Base-by-base conservation (phyloP, 2,113 vertebrate genomes). In the Lophotis ruficrista region DNA sequence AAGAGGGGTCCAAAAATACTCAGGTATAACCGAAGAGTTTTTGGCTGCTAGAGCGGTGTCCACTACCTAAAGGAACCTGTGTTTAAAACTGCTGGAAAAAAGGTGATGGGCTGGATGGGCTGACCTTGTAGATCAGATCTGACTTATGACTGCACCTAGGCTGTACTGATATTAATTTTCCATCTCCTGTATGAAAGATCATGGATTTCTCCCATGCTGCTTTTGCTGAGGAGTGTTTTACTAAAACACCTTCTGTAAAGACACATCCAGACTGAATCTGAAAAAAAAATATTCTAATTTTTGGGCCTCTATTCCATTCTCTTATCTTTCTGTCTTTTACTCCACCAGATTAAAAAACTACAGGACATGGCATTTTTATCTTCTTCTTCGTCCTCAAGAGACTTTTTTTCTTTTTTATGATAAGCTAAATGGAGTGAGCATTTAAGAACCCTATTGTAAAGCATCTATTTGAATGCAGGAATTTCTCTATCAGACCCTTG, bases 371-470 rank as follows among this genome's bases (percentile, higher is more conserved):
- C 66, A 65, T 84, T 96, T 94, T 96, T 93, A 90, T 96, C 88
- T 93, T 85, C 70, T 15, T 2, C 62, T 75, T 69, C 15, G 3
- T 89, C 68, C 76, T 89, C 73, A 72, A 93, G 83, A 87, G 76
- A 76, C 57, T 61, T 89, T 83, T 94, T 78, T 76, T n/a, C 51
- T 58, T 58, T 48, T 21, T 82, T 48, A 8, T 28, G 90, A 96
- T 96, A 96, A 96, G 90, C 38, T 64, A 87, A 94, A 93, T 50
- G 65, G 80, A 95, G 77, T 57, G 83, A 87, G 83, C 72, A 83
- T 90, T 89, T 83, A 75, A 89, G 92, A n/a, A 86, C 77, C 57
- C 58, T 23, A 10, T 81, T 96, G 89, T 92, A 51, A 78, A 73
- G 31, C 65, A 47, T 79, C 77, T 20, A 50, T 89, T 91, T 78